Conservation (phyloP, 1,140 invertebrate genomes). For the Drosophila nebulosa region DNA sequence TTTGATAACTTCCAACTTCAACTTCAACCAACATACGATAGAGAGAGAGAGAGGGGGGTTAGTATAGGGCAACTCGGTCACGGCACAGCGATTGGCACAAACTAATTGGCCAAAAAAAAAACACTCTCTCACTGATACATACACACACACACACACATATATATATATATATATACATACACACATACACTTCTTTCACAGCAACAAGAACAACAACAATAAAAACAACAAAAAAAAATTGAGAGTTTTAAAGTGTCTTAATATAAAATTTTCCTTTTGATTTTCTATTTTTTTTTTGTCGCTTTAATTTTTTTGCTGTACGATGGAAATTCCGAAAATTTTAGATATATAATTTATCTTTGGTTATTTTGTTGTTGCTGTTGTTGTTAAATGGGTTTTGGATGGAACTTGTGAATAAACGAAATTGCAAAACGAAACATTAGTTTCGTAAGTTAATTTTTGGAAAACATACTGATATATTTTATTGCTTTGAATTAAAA, state of each 20-base stretch:
- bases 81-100: slow-evolving; percentile 18
- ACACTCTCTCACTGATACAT: background rate
- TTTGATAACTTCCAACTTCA: slow-evolving; percentile 2
- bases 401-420: background rate
- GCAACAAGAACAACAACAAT: background rate
- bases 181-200: background rate
- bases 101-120: slow-evolving; percentile 20
- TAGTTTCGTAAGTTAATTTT: background rate
- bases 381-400: background rate
- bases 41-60: background rate
- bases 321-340: background rate
- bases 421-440: background rate
- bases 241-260: background rate
- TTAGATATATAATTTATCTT: background rate
- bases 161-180: background rate
- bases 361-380: background rate
- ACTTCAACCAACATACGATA: background rate
- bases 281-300: background rate
- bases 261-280: background rate
- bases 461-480: background rate
- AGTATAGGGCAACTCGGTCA: background rate
- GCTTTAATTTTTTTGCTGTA: background rate
- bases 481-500: background rate
- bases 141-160: background rate
- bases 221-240: background rate